Base-by-base conservation (phyloP, 2,888 invertebrate genomes). In the Nycteola revayana region DNA sequence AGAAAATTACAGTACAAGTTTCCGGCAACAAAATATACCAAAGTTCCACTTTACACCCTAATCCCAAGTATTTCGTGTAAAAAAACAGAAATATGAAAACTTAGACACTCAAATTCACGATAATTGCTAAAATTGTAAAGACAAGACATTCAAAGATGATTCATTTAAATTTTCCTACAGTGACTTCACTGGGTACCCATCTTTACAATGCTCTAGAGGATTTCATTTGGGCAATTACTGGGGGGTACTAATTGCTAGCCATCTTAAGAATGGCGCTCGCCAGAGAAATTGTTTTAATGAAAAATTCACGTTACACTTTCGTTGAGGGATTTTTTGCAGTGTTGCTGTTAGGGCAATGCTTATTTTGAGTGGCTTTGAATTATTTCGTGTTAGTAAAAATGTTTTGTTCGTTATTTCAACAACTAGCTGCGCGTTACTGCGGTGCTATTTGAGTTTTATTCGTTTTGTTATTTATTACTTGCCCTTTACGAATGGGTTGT, bases 221-320 rank as follows among this genome's bases (percentile, higher is more conserved):
- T 71, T 74, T 70, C 62, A 61, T 68, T 66, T 60, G 54, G 60
- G 63, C 71, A 68, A 75, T 75, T 71, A 75, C 69, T 56, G 60
- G 35, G 47, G 48, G 46, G 65, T 58, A 64, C 72, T 75, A 75
- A 75, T 75, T 74, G 69, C 67, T 57, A 51, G 57, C 68, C 73
- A 70, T 73, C 73, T 64, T 57, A 64, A 62, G 61, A 72, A 73
- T 64, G 65, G 63, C 63, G 64, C 52, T 60, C 59, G 50, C 60
- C 33, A 45, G 48, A 61, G 67, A 66, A 71, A 75, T 74, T 75
- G 74, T 74, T 75, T 75, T 71, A 75, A 77, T 73, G 74, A 75
- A 75, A 75, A 75, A 74, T 72, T 59, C 72, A 48, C 46, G 52
- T 52, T 49, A 49, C 45, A 51, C 37, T 49, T 51, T 45, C 43